Evolutionary conservation across 2,113 vertebrate species (phyloP).

Genomic region (Furnarius figulus): DNA sequence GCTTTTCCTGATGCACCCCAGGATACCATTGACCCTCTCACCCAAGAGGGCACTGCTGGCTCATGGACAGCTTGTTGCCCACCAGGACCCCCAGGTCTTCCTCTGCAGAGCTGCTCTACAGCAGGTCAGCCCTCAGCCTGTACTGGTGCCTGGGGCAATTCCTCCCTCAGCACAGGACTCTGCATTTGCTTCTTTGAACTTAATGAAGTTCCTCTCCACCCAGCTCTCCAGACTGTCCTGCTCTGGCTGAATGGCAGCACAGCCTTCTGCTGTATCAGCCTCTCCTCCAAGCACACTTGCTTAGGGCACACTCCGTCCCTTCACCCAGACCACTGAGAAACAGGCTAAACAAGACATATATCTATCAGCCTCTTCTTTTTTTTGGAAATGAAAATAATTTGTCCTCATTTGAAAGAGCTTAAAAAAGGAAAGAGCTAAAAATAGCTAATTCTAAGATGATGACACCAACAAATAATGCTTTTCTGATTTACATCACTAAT

Average conservation of each 20-base stretch:
- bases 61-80: not conserved
- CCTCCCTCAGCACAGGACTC: not conserved
- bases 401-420: not conserved
- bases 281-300: not conserved
- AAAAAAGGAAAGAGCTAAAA: not conserved
- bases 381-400: not conserved
- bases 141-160: not conserved
- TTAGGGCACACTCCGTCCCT: not conserved
- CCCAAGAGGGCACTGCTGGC: not conserved
- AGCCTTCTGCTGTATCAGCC: not conserved
- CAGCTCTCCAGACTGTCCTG: not conserved
- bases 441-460: conserved; percentile 8
- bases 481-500: conserved; percentile 1
- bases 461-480: conserved; percentile 36
- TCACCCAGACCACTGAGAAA: not conserved
- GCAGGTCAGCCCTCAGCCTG: not conserved
- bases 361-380: not conserved
- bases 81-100: not conserved
- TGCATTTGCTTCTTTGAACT: not conserved
- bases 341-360: not conserved
- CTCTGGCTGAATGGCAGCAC: not conserved
- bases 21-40: not conserved
- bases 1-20: not conserved
- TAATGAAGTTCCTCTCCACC: not conserved
- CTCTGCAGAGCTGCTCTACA: not conserved